Evolutionary conservation across 2,888 invertebrate genomes (phyloP).

Genomic region (Pachycephus smyrnensis): DNA sequence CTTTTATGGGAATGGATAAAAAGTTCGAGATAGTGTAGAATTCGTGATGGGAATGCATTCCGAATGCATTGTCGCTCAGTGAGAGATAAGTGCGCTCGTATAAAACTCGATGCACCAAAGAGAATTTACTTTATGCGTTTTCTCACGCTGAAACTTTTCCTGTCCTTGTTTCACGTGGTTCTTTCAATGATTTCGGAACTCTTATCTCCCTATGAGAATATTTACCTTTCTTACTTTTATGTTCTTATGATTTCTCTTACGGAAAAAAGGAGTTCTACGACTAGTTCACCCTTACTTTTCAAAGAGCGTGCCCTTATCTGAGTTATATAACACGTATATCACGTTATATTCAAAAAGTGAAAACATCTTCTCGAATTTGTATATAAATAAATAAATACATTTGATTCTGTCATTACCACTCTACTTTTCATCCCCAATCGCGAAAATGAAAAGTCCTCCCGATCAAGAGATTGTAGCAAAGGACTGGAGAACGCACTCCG

Average conservation of each 20-base stretch:
- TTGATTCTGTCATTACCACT: neutral
- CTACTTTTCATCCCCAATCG: neutral
- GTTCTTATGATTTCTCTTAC: neutral
- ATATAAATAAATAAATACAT: neutral
- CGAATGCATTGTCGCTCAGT: neutral
- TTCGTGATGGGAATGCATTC: constrained; percentile 7
- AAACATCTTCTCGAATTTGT: neutral
- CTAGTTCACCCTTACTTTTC: neutral
- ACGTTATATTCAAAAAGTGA: neutral
- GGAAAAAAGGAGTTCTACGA: neutral
- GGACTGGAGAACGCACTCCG: neutral
- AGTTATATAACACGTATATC: neutral
- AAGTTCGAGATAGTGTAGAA: constrained; percentile 14
- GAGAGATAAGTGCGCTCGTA: neutral
- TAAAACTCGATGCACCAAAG: neutral
- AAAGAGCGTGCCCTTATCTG: too few relatives aligned
- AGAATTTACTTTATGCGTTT: neutral
- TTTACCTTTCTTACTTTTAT: neutral
- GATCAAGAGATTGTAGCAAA: neutral
- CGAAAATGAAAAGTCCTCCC: neutral
- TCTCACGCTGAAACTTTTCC: neutral
- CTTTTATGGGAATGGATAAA: constrained; percentile 1
- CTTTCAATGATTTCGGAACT: neutral
- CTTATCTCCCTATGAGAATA: neutral
- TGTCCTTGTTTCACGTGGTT: neutral